These are phyloP conservation scores for Chaenocephalus aceratus DNA, from an alignment of 2,113 vertebrate genomes.

Conservation along the genomic window DNA sequence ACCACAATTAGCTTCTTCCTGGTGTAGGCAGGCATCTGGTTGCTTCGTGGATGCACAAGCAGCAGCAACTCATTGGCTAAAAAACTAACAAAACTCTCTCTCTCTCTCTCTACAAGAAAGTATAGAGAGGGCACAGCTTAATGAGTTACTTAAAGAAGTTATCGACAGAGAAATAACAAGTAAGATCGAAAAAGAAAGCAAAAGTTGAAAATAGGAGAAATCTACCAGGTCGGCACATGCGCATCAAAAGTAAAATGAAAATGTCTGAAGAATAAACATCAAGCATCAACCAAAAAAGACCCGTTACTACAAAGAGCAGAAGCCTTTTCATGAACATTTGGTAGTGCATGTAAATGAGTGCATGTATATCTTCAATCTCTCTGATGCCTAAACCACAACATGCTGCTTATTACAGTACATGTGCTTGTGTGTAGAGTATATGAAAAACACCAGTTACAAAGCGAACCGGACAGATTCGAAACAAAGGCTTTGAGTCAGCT, in stretches of 20 bases:
- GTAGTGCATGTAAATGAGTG: not conserved
- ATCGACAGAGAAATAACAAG: no score
- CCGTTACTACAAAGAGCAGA: not conserved
- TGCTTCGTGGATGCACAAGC: no score
- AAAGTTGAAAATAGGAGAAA: no score
- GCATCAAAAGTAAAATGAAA: not conserved
- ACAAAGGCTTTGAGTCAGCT: constrained; percentile 48
- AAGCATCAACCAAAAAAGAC: not conserved
- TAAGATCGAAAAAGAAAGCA: no score
- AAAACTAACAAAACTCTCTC: no score
- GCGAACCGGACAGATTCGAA: constrained; percentile 66
- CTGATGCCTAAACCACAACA: constrained; percentile 20
- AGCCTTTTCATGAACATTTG: not conserved
- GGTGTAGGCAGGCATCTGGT: no score
- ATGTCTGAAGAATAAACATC: not conserved
- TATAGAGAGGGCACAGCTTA: no score
- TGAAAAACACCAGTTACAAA: constrained; percentile 46
- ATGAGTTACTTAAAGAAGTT: no score
- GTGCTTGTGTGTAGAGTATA: constrained; percentile 40
- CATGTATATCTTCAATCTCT: constrained; percentile 27
- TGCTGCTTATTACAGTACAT: not conserved
- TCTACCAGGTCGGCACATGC: no score
- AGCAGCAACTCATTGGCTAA: no score
- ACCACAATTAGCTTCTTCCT: no score
- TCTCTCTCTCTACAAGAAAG: no score